Conservation (phyloP, 2,888 invertebrate genomes). For the Marasmarcha lunaedactyla region DNA sequence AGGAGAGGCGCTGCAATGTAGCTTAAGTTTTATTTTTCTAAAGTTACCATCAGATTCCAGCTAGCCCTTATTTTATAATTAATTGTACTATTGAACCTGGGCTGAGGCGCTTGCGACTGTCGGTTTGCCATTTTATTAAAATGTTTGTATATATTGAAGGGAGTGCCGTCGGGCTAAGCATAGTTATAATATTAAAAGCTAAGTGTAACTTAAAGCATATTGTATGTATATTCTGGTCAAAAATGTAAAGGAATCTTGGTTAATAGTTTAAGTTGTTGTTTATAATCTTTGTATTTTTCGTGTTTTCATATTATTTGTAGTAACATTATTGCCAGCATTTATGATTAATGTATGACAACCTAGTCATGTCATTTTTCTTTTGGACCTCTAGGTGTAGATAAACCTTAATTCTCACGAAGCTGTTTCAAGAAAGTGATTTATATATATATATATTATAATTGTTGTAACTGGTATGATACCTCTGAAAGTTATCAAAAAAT, state of each 20-base stretch:
- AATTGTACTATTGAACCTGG: slow-evolving; percentile 37
- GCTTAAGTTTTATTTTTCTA: slow-evolving; percentile 50
- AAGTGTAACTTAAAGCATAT: too few species aligned
- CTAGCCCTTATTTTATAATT: slow-evolving; percentile 54
- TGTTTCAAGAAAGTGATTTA: too few species aligned
- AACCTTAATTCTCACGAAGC: too few species aligned
- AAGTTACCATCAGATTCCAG: slow-evolving; percentile 68
- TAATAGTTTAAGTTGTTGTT: not conserved
- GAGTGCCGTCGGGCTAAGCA: not conserved
- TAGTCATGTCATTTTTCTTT: too few species aligned
- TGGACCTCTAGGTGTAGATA: too few species aligned
- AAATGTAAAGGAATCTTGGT: not conserved
- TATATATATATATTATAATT: too few species aligned
- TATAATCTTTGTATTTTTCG: too few species aligned
- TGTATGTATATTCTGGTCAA: slow-evolving; percentile 7
- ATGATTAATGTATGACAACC: too few species aligned
- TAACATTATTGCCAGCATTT: too few species aligned
- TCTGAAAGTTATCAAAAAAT: too few species aligned
- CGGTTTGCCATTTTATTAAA: slow-evolving; percentile 15
- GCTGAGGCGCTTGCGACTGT: slow-evolving; percentile 46
- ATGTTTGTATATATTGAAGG: slow-evolving; percentile 31
- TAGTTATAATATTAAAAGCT: not conserved
- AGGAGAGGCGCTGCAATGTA: slow-evolving; percentile 55
- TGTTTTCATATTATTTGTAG: too few species aligned
- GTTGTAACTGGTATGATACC: too few species aligned